These are phyloP conservation scores for Apostichopus parvimensis DNA, from an alignment of 35 echinoderm and acorn worm species.

Conservation along the genomic window DNA sequence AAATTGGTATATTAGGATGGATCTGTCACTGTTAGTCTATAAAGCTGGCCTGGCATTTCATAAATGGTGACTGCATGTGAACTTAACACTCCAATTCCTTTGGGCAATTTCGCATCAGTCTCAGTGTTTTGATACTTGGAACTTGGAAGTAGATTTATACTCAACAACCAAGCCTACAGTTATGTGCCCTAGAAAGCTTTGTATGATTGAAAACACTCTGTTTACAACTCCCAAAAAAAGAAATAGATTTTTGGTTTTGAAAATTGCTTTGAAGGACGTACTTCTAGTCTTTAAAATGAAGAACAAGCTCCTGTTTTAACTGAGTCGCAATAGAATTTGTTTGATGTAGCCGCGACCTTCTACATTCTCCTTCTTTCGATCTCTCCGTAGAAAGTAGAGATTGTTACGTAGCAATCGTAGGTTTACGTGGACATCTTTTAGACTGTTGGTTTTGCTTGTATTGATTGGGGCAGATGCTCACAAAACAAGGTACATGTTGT, in stretches of 20 bases:
- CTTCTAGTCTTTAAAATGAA: not conserved
- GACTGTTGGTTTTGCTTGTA: no score
- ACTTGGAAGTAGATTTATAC: not conserved
- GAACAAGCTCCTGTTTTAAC: not conserved
- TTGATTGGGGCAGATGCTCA: no score
- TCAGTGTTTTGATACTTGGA: not conserved
- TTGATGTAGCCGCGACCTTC: not conserved
- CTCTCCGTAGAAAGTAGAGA: no score
- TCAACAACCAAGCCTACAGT: not conserved
- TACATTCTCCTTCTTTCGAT: no score
- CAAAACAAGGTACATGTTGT: no score
- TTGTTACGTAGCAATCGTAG: no score
- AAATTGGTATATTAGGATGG: no score
- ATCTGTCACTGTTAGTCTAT: no score
- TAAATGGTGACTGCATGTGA: no score
- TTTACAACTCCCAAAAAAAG: not conserved
- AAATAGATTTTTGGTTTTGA: not conserved
- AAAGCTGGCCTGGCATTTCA: no score
- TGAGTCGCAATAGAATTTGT: not conserved
- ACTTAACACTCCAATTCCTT: not conserved
- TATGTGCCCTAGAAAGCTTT: not conserved
- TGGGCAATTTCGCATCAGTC: not conserved
- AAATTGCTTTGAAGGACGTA: not conserved
- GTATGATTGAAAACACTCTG: not conserved
- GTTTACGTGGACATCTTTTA: no score